Conservation (phyloP, 2,113 vertebrate species). For the Ibidorhyncha struthersii region DNA sequence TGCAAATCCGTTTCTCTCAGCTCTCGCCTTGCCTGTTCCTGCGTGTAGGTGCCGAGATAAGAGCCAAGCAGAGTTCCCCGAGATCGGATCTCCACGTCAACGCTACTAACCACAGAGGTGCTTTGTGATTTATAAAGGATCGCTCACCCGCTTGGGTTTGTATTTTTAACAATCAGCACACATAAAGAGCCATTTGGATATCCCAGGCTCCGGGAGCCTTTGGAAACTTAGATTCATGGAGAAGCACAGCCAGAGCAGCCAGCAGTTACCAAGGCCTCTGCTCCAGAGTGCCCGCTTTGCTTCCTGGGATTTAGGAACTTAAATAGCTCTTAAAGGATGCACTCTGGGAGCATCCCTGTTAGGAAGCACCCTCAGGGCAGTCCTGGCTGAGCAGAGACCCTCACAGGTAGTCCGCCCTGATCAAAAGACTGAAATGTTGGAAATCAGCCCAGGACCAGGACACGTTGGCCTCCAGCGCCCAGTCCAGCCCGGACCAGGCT, state of each 20-base stretch:
- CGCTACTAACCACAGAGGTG: neutral
- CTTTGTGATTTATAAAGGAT: neutral
- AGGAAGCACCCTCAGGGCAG: neutral
- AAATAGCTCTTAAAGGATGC: neutral
- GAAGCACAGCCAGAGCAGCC: neutral
- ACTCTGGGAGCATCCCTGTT: neutral
- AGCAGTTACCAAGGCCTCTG: neutral
- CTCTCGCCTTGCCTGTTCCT: neutral
- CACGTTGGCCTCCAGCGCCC: neutral
- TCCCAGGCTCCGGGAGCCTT: neutral
- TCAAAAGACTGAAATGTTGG: neutral
- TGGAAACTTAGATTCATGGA: neutral
- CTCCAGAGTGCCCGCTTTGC: neutral
- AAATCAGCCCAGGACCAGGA: neutral
- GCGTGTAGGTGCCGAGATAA: neutral
- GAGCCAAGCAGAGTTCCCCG: neutral
- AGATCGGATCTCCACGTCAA: neutral
- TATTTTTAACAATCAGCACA: neutral
- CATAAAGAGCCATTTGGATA: neutral
- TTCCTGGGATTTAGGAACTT: neutral
- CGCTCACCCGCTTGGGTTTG: neutral
- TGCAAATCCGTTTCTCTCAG: neutral
- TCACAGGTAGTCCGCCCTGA: rapidly evolving
- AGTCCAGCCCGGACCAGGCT: neutral
- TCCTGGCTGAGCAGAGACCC: neutral